phyloP scores from a whole-genome alignment of 2,113 vertebrate species.

The Callospermophilus lateralis region DNA sequence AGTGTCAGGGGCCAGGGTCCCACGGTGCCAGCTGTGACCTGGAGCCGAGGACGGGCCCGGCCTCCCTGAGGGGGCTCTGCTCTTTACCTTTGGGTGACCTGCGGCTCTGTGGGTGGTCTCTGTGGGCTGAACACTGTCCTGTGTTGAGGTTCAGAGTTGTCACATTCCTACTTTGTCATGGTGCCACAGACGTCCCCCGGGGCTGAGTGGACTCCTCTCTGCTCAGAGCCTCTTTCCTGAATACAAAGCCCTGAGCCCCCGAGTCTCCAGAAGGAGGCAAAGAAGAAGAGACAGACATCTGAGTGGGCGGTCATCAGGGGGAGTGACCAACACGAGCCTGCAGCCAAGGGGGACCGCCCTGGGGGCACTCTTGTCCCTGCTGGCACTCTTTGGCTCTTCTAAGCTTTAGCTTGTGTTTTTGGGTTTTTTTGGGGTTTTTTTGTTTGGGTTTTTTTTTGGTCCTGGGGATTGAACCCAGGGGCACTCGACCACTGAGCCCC shows the following conservation, averaged over 20 bases:
- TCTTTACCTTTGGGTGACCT: background rate
- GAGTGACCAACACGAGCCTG: no score
- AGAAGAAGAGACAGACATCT: background rate
- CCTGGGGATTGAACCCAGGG: no score
- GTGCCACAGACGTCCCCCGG: background rate
- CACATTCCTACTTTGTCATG: background rate
- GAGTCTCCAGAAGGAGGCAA: background rate
- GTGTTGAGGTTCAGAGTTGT: background rate
- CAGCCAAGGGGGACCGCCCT: no score
- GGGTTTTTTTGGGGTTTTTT: no score
- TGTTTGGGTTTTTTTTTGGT: no score
- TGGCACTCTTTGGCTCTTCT: background rate
- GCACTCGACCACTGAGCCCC: no score
- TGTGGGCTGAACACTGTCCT: background rate
- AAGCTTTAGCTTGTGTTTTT: background rate
- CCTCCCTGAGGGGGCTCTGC: background rate
- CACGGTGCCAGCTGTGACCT: fast-evolving
- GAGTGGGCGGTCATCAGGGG: background rate
- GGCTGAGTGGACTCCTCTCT: background rate
- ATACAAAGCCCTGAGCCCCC: background rate
- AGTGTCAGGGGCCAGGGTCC: background rate
- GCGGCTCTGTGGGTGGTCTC: background rate
- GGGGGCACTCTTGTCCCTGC: no score
- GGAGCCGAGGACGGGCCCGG: background rate
- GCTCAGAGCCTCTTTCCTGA: background rate